Evolutionary conservation across 2,113 vertebrate genomes (phyloP).

Genomic region (Tautogolabrus adspersus): DNA sequence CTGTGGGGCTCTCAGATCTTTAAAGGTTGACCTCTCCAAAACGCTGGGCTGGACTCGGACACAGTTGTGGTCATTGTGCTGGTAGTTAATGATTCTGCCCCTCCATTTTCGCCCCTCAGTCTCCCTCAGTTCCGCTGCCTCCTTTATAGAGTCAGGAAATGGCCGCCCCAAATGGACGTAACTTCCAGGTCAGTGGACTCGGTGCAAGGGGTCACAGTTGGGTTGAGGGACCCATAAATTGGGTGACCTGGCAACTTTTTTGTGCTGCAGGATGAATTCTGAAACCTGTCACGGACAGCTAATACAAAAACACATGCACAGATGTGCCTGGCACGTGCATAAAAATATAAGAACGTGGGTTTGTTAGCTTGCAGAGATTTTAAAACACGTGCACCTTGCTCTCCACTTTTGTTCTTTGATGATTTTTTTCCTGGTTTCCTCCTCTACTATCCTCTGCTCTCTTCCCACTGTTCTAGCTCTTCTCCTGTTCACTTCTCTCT

Average conservation of each 20-base stretch:
- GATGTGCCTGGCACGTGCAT: conserved; percentile 33
- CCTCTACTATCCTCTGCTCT: conserved; percentile 15
- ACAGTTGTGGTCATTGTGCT: conserved; percentile 78
- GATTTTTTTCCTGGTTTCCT: conserved; percentile 17
- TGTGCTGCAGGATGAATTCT: conserved; percentile 37
- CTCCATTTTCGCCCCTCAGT: conserved; percentile 65
- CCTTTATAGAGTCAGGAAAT: conserved; percentile 80
- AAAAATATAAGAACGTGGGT: not conserved
- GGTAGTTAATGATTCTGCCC: conserved; percentile 77
- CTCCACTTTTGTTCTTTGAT: conserved; percentile 4
- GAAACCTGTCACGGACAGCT: conserved; percentile 19
- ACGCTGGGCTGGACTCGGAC: conserved; percentile 69
- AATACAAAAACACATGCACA: not conserved
- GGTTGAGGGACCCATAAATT: conserved; percentile 69
- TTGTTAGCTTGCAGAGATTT: conserved; percentile 15
- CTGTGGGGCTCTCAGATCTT: conserved; percentile 51
- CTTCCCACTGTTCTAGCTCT: conserved; percentile 25
- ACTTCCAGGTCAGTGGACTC: conserved; percentile 81
- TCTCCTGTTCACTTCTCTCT: conserved; percentile 26
- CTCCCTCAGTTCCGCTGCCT: conserved; percentile 72
- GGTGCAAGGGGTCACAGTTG: conserved; percentile 69
- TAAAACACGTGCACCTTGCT: not conserved
- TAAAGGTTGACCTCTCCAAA: conserved; percentile 66
- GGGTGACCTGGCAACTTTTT: conserved; percentile 51
- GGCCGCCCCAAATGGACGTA: conserved; percentile 73